These are phyloP conservation scores for Mus spretus DNA, from an alignment of 2,797 vertebrate genomes.

Conservation along the genomic window DNA sequence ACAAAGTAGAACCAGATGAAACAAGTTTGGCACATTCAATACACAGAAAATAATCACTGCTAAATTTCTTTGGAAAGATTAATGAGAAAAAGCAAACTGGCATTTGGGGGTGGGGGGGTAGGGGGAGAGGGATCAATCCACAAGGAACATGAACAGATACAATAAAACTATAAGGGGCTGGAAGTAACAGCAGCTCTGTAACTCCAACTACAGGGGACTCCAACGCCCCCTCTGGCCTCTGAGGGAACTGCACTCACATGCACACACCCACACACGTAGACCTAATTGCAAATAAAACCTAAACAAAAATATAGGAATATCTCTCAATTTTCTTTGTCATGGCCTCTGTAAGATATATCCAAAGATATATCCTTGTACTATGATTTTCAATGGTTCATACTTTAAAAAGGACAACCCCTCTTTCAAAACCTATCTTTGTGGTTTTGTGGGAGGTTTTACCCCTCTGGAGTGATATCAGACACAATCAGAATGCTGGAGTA, in stretches of 20 bases:
- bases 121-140: neutral
- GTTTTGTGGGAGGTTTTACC: neutral
- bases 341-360: too few relatives aligned
- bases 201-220: neutral
- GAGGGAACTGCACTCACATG: neutral
- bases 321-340: neutral
- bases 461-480: neutral
- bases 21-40: neutral
- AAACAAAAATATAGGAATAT: neutral
- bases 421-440: slow-evolving; percentile 6
- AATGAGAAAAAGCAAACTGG: neutral
- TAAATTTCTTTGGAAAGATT: neutral
- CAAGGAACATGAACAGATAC: neutral
- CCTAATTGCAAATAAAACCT: neutral
- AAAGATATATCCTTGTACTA: neutral
- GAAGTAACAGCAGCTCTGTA: neutral
- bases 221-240: neutral
- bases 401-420: neutral
- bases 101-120: too few relatives aligned
- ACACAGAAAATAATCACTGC: neutral
- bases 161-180: neutral
- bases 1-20: neutral
- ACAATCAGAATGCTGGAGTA: neutral
- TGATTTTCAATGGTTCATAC: neutral
- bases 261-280: neutral